A percentile compares a stretch with the other conserved stretches of the same genome.
Evolutionary conservation across 30 jellyfish, hydroid and myxozoan genomes (phyloP).

Genomic region (Nemopilema nomurai): DNA sequence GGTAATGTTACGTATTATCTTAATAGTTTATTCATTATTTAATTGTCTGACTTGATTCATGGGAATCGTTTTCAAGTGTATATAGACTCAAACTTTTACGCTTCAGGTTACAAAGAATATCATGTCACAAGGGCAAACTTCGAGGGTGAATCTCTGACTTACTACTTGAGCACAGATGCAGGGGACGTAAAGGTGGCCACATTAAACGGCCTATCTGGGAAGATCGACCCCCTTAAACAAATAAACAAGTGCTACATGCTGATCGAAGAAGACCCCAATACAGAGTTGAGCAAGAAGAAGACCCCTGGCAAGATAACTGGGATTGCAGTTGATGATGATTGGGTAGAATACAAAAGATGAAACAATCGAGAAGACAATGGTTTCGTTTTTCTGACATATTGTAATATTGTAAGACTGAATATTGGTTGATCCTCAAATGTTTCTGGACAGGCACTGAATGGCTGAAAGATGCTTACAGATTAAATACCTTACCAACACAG

Average conservation of each 20-base stretch:
- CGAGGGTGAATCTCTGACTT: slow-evolving; percentile 36
- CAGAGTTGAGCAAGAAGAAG: slow-evolving; percentile 32
- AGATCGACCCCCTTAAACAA: slow-evolving; percentile 53
- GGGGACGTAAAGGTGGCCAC: slow-evolving; percentile 67
- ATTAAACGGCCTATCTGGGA: slow-evolving; percentile 49
- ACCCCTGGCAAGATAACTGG: slow-evolving; percentile 77
- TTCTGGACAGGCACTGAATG: too few species aligned
- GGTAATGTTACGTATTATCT: too few species aligned
- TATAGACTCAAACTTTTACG: not conserved
- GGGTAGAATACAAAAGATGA: slow-evolving; percentile 74
- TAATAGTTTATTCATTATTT: too few species aligned
- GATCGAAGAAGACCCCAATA: slow-evolving; percentile 37
- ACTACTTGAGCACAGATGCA: slow-evolving; percentile 54
- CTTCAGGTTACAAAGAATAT: slow-evolving; percentile 58
- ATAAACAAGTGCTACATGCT: slow-evolving; percentile 65
- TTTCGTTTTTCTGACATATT: not conserved
- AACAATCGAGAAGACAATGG: not conserved
- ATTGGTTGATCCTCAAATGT: too few species aligned
- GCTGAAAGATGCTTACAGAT: too few species aligned
- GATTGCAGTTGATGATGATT: slow-evolving; percentile 73
- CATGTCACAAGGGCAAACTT: slow-evolving; percentile 58
- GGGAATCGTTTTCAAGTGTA: too few species aligned
- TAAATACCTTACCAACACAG: too few species aligned
- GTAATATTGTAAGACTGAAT: not conserved
- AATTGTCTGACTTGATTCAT: too few species aligned